phyloP scores from a whole-genome alignment of 1,140 invertebrate genomes.

The Drosophila micromelanica region DNA sequence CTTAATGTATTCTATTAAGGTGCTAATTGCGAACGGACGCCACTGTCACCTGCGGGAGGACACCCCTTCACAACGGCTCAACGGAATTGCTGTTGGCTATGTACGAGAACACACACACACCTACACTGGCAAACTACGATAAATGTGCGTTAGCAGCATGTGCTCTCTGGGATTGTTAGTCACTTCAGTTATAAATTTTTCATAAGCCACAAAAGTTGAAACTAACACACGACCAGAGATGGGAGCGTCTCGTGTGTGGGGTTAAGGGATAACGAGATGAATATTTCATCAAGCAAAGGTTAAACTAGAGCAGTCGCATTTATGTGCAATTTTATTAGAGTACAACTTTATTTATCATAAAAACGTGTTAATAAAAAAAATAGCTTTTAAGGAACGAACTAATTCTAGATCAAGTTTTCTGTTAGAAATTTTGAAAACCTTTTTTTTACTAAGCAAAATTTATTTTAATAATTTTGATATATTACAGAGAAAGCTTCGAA shows the following conservation, averaged over 20 bases:
- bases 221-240: slow-evolving; percentile 40
- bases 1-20: slow-evolving; percentile 53
- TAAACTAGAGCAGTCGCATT: no score
- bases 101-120: slow-evolving; percentile 4
- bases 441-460: no score
- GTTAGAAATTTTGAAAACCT: no score
- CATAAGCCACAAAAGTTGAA: slow-evolving; percentile 41
- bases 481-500: no score
- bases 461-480: no score
- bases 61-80: slow-evolving; percentile 1
- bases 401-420: no score
- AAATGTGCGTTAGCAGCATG: slow-evolving; percentile 38
- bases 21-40: slow-evolving; percentile 50
- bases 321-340: no score
- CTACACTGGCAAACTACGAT: slow-evolving; percentile 23
- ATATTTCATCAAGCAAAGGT: no score
- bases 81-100: slow-evolving; percentile 20
- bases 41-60: slow-evolving; percentile 22
- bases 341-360: no score
- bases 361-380: no score
- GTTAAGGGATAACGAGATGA: no score
- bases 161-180: slow-evolving; percentile 40
- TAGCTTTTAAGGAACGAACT: no score
- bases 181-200: slow-evolving; percentile 46
- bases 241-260: neutral